These are phyloP conservation scores for Ctenopoma multispine DNA, from an alignment of 2,797 vertebrate genomes.

Conservation along the genomic window DNA sequence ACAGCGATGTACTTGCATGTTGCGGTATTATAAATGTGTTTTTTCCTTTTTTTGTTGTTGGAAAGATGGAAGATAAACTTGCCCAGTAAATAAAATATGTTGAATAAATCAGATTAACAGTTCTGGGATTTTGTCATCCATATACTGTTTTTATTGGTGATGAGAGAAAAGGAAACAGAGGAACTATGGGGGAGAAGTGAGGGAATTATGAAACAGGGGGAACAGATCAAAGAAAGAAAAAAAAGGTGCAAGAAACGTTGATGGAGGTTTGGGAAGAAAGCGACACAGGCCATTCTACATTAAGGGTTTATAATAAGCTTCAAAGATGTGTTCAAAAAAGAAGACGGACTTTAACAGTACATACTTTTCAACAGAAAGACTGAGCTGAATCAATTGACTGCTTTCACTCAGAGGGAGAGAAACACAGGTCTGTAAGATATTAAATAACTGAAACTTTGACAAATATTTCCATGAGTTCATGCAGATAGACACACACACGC, in stretches of 20 bases:
- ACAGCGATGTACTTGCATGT: not conserved
- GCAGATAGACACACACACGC: slow-evolving; percentile 4
- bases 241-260: slow-evolving; percentile 28
- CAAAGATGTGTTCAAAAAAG: slow-evolving; percentile 55
- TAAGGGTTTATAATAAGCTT: slow-evolving; percentile 59
- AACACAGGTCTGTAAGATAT: slow-evolving; percentile 63
- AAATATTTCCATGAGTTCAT: slow-evolving; percentile 65
- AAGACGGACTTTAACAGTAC: slow-evolving; percentile 39
- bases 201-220: not conserved
- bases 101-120: slow-evolving; percentile 25
- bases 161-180: not conserved
- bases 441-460: slow-evolving; percentile 55
- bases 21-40: not conserved
- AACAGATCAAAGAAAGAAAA: not conserved
- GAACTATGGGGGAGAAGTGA: not conserved
- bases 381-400: slow-evolving; percentile 39
- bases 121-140: slow-evolving; percentile 2
- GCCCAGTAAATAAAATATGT: not conserved
- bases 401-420: slow-evolving; percentile 21
- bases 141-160: slow-evolving; percentile 23
- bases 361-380: slow-evolving; percentile 20
- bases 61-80: not conserved
- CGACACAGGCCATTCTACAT: slow-evolving; percentile 11
- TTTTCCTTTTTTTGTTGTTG: not conserved
- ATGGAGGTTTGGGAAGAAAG: slow-evolving; percentile 32